These are phyloP conservation scores for Odontomyia ornata DNA, from an alignment of 2,888 invertebrate genomes.

Conservation along the genomic window DNA sequence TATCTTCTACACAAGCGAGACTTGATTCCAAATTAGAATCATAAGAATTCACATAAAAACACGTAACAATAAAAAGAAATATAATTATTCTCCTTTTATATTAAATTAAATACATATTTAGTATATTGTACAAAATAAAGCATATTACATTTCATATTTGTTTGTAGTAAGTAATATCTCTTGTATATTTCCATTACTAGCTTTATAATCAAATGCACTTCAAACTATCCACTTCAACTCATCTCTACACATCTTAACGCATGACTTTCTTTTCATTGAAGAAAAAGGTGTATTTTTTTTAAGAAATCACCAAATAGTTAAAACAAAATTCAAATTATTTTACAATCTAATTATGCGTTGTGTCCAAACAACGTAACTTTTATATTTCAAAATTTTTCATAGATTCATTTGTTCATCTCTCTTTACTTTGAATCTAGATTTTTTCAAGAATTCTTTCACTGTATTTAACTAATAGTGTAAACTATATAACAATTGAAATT, in stretches of 20 bases:
- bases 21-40: too few relatives aligned
- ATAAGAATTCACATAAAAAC: background rate
- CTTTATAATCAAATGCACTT: background rate
- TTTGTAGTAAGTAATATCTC: constrained; percentile 1
- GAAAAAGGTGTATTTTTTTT: background rate
- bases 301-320: constrained; percentile 10
- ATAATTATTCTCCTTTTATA: constrained; percentile 42
- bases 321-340: background rate
- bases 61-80: constrained; percentile 40
- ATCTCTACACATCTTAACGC: background rate
- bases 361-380: background rate
- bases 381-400: background rate
- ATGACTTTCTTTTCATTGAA: background rate
- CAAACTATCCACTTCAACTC: background rate
- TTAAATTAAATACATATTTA: constrained; percentile 41
- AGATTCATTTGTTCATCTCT: too few relatives aligned
- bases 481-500: constrained; percentile 34
- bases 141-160: constrained; percentile 38
- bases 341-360: background rate
- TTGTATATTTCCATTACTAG: constrained; percentile 1
- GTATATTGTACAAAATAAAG: constrained; percentile 46
- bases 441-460: background rate
- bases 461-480: constrained; percentile 5
- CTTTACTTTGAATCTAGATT: background rate
- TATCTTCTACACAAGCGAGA: too few relatives aligned